Evolutionary conservation across 2,797 vertebrate genomes (phyloP).

Genomic region (Xerus rutilus): DNA sequence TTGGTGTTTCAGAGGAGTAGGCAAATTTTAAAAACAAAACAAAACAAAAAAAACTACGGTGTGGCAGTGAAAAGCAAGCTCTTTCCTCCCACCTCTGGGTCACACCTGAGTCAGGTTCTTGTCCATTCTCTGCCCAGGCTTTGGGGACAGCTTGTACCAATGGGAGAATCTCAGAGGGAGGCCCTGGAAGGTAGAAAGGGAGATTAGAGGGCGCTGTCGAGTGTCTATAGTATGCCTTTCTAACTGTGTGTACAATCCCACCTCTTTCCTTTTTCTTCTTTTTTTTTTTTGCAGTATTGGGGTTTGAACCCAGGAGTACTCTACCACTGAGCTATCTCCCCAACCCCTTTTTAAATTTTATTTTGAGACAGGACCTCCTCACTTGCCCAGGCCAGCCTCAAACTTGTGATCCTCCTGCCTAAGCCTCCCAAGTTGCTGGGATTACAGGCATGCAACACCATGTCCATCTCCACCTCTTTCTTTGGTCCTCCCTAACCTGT

Average conservation of each 20-base stretch:
- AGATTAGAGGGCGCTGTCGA: background rate
- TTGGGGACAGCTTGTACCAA: conserved; percentile 91
- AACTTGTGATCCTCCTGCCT: too few species aligned
- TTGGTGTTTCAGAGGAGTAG: background rate
- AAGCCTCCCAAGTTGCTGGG: too few species aligned
- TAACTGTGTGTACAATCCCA: background rate
- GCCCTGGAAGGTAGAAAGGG: conserved; percentile 87
- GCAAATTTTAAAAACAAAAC: background rate
- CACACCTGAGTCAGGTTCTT: conserved; percentile 74
- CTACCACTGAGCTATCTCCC: too few species aligned
- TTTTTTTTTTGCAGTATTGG: too few species aligned
- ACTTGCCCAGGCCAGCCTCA: too few species aligned
- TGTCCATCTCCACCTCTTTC: background rate
- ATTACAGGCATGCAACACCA: too few species aligned
- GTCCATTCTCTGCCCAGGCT: conserved; percentile 70
- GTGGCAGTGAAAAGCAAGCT: background rate
- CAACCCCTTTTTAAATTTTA: too few species aligned
- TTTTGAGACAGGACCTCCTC: too few species aligned
- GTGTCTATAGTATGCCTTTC: background rate
- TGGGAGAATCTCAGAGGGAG: conserved; percentile 93
- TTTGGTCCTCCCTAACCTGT: background rate
- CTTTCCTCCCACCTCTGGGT: background rate
- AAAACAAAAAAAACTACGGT: background rate
- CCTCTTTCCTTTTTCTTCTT: too few species aligned
- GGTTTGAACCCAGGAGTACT: too few species aligned